Evolutionary conservation across 2,113 vertebrate species (phyloP), one percentile per base, ranked within the genome.

Genomic region (Salvator merianae): DNA sequence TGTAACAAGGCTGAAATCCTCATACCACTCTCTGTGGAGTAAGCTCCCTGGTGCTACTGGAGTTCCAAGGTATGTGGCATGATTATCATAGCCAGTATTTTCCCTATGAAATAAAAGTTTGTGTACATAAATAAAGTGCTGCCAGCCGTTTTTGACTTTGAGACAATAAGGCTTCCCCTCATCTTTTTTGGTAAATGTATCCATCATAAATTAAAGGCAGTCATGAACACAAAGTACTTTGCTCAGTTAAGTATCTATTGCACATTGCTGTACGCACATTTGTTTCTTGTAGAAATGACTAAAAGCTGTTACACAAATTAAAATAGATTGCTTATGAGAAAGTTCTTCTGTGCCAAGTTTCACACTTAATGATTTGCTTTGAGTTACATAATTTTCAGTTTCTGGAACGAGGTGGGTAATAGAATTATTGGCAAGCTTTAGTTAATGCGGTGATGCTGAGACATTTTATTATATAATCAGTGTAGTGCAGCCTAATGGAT

Each of bases 41-140:
- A 55, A 26, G 7, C 63, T 70, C 47, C 47, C 74, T 70, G 82
- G 38, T 75, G 8, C 62, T 2, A 59, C 32, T 32, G 65, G 43
- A n/a, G 24, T 84, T 84, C 74, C 32, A 84, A 30, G 36, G 18
- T 2, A 68, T 84, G 74, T 77, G 74, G 74, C 75, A 69, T 77
- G 7, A 66, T 79, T 24, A 30, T 80, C 86, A 73, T 63, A 75
- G 1, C 59, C 73, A 59, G 77, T 70, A 53, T 55, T 86, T 81
- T 63, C 30, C 40, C 66, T 88, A 65, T 75, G 82, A 89, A 90
- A 88, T 81, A 85, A 22, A 55, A 88, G 53, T 59, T 53, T 28
- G 75, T 43, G 32, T 74, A 13, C 26, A 83, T 3, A 34, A 81
- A 77, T 8, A 75, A 53, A 2, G 43, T 55, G 82, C 0, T 77